Percentiles rank a stretch among this genome's conserved stretches.
phyloP scores from a whole-genome alignment of 2,113 vertebrate species.

The Ophthalmolycus amberensis region DNA sequence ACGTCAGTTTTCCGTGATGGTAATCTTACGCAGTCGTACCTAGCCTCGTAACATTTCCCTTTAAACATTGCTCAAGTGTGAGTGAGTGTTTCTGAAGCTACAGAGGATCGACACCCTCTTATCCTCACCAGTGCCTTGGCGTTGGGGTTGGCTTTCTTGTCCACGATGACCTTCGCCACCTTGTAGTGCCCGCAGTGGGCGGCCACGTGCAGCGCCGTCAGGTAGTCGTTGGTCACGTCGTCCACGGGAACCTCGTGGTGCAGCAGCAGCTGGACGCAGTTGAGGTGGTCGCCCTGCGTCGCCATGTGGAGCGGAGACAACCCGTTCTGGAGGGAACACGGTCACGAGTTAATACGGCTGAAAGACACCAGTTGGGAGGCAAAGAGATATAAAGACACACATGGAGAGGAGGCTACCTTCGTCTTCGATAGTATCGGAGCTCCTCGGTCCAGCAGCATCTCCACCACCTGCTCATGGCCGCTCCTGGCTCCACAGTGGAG shows the following conservation, averaged over 20 bases:
- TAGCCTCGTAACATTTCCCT: background rate
- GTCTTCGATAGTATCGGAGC: slow-evolving; percentile 98
- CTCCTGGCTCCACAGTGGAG: slow-evolving; percentile 97
- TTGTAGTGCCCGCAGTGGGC: slow-evolving; percentile 99
- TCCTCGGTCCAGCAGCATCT: slow-evolving; percentile 95
- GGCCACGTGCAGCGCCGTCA: slow-evolving; percentile 96
- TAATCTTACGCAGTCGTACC: background rate
- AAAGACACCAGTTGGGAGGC: background rate
- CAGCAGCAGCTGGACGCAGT: slow-evolving; percentile 97
- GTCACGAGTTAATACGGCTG: background rate
- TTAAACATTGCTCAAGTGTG: background rate
- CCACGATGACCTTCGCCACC: slow-evolving; percentile 98
- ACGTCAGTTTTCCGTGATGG: background rate
- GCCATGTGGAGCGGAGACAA: slow-evolving; percentile 97
- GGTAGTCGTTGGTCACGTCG: slow-evolving; percentile 97
- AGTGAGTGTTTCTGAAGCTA: background rate
- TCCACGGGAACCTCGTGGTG: slow-evolving; percentile 97
- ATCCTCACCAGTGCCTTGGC: slow-evolving; percentile 95
- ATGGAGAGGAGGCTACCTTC: slow-evolving; percentile 85
- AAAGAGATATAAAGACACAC: background rate
- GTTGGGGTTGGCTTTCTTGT: slow-evolving; percentile 98
- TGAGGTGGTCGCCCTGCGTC: slow-evolving; percentile 97
- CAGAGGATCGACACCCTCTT: background rate
- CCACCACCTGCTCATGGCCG: slow-evolving; percentile 96
- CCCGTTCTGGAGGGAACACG: slow-evolving; percentile 84